These are phyloP conservation scores for Plecturocebus donacophilus DNA, from an alignment of 2,113 vertebrate species.

Conservation along the genomic window DNA sequence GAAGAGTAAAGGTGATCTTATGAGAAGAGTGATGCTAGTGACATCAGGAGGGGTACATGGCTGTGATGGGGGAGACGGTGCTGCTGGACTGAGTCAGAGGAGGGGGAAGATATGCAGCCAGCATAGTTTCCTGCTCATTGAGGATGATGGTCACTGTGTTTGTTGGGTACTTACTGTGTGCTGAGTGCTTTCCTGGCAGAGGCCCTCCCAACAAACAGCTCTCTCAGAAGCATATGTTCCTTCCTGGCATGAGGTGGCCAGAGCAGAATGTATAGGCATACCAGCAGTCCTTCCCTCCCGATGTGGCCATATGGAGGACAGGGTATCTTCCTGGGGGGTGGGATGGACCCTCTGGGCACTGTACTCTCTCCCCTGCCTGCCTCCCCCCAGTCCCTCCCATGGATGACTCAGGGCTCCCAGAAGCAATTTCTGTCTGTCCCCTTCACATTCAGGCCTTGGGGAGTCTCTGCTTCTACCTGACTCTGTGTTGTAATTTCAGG, in stretches of 20 bases:
- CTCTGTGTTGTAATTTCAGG: constrained; percentile 77
- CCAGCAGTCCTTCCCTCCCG: background rate
- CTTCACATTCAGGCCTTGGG: background rate
- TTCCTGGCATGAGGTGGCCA: background rate
- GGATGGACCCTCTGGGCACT: background rate
- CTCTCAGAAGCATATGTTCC: background rate
- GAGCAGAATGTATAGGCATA: background rate
- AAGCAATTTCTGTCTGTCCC: background rate
- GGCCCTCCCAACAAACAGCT: background rate
- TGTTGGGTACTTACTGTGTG: no score
- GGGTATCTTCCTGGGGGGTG: background rate
- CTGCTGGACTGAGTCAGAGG: background rate
- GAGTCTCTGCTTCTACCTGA: background rate
- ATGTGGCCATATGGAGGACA: background rate
- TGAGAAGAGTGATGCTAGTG: background rate
- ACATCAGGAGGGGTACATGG: background rate
- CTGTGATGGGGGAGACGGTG: background rate
- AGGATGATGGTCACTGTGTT: background rate
- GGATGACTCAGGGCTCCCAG: background rate
- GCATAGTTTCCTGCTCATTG: background rate
- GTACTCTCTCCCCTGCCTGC: background rate
- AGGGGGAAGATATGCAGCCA: background rate
- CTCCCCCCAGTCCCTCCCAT: rapidly evolving
- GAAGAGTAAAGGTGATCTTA: background rate
- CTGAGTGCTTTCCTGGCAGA: background rate